Conservation (phyloP, 2,888 invertebrate species). For the Pecten maximus region DNA sequence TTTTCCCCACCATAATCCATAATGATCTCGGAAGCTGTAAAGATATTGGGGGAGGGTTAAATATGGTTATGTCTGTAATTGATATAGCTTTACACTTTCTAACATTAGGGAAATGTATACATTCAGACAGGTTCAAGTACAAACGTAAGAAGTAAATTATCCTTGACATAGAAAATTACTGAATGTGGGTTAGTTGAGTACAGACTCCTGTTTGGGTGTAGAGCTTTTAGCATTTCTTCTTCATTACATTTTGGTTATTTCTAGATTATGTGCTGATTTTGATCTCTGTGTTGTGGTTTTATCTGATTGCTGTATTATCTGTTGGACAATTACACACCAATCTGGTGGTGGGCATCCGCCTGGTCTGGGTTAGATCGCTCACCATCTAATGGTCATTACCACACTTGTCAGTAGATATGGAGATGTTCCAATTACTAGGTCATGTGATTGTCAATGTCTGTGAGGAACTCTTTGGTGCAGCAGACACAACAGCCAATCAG, state of each 20-base stretch:
- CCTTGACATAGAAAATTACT: constrained; percentile 15
- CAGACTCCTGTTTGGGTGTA: not conserved
- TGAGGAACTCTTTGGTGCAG: not conserved
- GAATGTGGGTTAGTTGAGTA: not conserved
- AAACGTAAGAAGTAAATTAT: not conserved
- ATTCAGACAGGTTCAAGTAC: constrained; percentile 9
- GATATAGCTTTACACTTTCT: not conserved
- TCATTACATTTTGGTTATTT: constrained; percentile 9
- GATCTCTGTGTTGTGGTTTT: constrained; percentile 3
- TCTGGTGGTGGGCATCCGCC: not conserved
- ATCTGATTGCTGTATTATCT: not conserved
- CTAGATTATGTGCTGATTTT: not conserved
- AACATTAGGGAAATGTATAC: not conserved
- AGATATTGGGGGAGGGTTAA: not conserved
- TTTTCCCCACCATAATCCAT: not conserved
- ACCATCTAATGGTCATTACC: not conserved
- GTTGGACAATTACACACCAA: not conserved
- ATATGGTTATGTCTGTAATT: not conserved
- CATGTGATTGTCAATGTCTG: constrained; percentile 29
- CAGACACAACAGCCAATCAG: constrained; percentile 35
- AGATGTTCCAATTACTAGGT: constrained; percentile 18
- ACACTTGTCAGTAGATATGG: not conserved
- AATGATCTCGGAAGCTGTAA: not conserved
- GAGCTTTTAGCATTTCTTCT: not conserved
- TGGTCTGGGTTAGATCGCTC: not conserved